These are phyloP conservation scores for Drosophila fuyamai DNA, from an alignment of 1,140 invertebrate genomes.

Conservation along the genomic window DNA sequence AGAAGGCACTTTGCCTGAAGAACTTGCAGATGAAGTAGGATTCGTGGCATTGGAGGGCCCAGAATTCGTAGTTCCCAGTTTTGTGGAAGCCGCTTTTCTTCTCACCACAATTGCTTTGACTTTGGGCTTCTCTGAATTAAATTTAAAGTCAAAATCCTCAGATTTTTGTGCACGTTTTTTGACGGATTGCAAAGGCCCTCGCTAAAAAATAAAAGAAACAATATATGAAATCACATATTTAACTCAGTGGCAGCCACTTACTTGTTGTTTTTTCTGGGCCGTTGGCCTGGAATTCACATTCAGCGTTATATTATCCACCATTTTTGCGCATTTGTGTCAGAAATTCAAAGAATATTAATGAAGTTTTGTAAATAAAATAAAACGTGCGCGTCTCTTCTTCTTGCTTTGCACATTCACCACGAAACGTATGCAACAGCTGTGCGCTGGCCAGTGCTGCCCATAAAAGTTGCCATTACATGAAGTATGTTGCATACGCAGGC, in stretches of 20 bases:
- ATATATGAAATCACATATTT: background rate
- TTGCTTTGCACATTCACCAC: background rate
- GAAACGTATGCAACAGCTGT: constrained; percentile 1
- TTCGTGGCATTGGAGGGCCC: background rate
- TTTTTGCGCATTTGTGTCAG: constrained; percentile 18
- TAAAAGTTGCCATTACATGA: background rate
- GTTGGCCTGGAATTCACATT: constrained; percentile 30
- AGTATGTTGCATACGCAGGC: no score
- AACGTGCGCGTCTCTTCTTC: constrained; percentile 62
- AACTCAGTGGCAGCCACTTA: background rate
- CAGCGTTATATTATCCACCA: constrained; percentile 59
- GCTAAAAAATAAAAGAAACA: background rate
- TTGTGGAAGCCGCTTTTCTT: constrained; percentile 13
- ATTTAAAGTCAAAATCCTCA: constrained; percentile 58
- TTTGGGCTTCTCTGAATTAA: constrained; percentile 66
- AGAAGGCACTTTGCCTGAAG: background rate
- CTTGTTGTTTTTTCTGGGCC: constrained; percentile 14
- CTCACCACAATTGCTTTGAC: constrained; percentile 72
- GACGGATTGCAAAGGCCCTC: background rate
- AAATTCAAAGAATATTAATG: background rate
- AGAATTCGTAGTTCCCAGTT: background rate
- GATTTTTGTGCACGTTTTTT: constrained; percentile 42
- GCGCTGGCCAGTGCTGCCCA: background rate
- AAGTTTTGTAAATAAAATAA: constrained; percentile 47
- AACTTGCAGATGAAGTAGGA: background rate